Conservation (phyloP, 2,888 invertebrate species). For the Labia minor region DNA sequence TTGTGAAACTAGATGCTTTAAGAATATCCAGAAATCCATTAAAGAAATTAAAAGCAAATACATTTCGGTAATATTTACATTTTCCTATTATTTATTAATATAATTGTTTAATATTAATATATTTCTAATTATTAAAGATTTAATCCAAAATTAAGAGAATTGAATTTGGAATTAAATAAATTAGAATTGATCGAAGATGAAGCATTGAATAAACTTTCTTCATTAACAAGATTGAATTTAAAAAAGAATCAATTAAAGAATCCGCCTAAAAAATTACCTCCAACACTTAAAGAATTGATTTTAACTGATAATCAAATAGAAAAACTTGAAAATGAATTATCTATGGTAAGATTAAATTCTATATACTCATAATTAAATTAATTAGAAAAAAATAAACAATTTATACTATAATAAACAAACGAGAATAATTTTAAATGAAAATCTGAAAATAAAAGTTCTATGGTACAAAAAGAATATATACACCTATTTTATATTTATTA, state of each 20-base stretch:
- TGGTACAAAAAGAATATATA: too few species aligned
- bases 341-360: conserved; percentile 15
- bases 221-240: conserved; percentile 17
- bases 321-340: neutral
- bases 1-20: conserved; percentile 5
- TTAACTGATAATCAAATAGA: conserved; percentile 19
- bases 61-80: conserved; percentile 16
- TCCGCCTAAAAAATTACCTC: conserved; percentile 19
- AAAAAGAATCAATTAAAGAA: conserved; percentile 19
- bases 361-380: too few species aligned
- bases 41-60: neutral
- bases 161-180: conserved; percentile 19
- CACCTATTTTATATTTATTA: too few species aligned
- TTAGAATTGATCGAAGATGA: conserved; percentile 15
- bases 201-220: conserved; percentile 16
- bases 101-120: neutral
- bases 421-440: too few species aligned
- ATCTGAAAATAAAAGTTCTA: too few species aligned
- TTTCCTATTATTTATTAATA: too few species aligned
- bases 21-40: conserved; percentile 20
- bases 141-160: neutral
- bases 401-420: too few species aligned
- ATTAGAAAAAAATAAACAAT: too few species aligned
- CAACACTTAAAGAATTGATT: conserved; percentile 14
- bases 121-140: neutral